Base-by-base conservation (phyloP, 1,140 invertebrate genomes). In the Lepidurus packardi region DNA sequence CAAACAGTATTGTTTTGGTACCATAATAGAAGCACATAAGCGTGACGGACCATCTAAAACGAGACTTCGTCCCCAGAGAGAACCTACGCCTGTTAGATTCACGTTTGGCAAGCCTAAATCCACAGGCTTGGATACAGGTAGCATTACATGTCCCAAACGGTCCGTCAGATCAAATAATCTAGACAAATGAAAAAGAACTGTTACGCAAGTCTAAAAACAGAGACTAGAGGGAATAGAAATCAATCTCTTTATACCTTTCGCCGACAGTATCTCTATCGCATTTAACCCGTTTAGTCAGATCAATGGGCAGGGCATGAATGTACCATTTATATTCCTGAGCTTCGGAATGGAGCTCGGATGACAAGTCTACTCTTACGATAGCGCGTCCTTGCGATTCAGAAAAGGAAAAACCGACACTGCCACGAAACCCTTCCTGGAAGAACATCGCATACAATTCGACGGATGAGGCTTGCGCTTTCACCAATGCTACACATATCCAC, bases 51-150 rank as follows among this genome's bases (percentile, higher is more conserved):
- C 83, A 41, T 80, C 77, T 7, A 86, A 79, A 9, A 84, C 73
- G 8, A 86, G 43, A 25, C 83, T 82, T 53, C 81, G 77, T 11
- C 83, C 83, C 84, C 85, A 86, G n/a, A 86, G 81, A 6, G 82
- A 82, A 13, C 83, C 81, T 0, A 76, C 44, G 21, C 85, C 85
- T 25, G 80, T 78, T 1, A 86, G 42, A 77, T 79, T 81, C 76
- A 75, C 77, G 41, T 53, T 79, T 34, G 77, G 81, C 25, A 82
- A 16, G 7, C 75, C 78, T 25, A 82, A 44, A 73, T 79, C 77
- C 4, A 81, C 80, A 16, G 81, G 53, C 3, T 79, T 34, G 0
- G n/a, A 41, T 0, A 80, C 79, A 21, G 81, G 47, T 25, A 81
- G 80, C 44, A 77, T 74, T 16, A 80, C 75, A 76, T 78, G 80